phyloP scores from a whole-genome alignment of 2,113 vertebrate genomes.

The Melanocharis versteri region DNA sequence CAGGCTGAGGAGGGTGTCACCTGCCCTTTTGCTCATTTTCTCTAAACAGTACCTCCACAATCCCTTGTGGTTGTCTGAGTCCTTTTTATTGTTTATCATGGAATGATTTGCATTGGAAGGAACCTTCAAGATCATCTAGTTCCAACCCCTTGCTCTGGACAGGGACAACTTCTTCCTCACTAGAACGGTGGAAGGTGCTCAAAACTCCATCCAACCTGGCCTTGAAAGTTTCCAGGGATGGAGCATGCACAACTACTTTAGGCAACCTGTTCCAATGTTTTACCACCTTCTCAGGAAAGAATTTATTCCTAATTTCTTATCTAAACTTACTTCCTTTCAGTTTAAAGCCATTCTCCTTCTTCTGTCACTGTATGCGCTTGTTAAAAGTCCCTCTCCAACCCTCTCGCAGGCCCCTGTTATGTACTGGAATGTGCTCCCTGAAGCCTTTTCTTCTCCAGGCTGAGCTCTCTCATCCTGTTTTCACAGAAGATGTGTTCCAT shows the following conservation, averaged over 20 bases:
- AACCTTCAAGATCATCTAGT: background rate
- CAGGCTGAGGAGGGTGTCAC: background rate
- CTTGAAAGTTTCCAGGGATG: background rate
- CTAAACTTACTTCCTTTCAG: background rate
- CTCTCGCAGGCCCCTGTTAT: fast-evolving
- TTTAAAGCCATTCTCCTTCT: background rate
- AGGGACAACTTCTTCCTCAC: background rate
- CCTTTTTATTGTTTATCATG: background rate
- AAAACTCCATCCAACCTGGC: background rate
- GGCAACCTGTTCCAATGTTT: background rate
- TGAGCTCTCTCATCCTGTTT: background rate
- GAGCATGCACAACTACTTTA: too few relatives aligned
- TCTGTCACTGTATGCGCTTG: background rate
- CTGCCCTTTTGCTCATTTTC: background rate
- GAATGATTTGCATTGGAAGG: background rate
- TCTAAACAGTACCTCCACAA: fast-evolving
- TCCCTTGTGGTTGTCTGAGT: background rate
- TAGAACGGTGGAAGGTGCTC: fast-evolving
- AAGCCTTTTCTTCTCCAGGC: background rate
- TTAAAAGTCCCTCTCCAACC: background rate
- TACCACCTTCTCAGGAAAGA: background rate
- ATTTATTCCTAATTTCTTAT: background rate
- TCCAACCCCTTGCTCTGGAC: background rate
- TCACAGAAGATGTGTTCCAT: background rate
- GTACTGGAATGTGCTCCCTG: background rate